A percentile compares a stretch with the other conserved stretches of the same genome.
Conservation (phyloP, 1,140 invertebrate species). For the Lineus longissimus region DNA sequence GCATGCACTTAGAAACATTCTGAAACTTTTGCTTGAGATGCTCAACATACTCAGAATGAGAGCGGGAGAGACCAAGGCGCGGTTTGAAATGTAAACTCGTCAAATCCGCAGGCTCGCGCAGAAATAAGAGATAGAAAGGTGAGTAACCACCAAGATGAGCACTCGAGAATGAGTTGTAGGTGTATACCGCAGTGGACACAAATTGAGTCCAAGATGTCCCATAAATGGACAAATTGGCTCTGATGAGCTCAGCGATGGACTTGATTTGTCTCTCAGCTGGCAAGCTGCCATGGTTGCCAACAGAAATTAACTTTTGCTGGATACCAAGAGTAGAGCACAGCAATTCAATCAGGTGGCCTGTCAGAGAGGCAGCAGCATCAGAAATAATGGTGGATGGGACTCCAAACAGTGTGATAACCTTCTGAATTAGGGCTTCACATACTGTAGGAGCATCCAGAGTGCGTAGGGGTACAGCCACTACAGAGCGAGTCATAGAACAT, state of each 20-base stretch:
- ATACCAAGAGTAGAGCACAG: background rate
- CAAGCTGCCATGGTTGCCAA: background rate
- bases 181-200: background rate
- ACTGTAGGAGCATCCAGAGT: background rate
- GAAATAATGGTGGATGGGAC: background rate
- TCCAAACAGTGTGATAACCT: background rate
- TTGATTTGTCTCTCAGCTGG: background rate
- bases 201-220: background rate
- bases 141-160: background rate
- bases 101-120: background rate
- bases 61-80: background rate
- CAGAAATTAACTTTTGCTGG: background rate
- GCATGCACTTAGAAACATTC: background rate
- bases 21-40: background rate
- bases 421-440: background rate
- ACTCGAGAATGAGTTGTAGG: background rate
- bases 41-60: background rate
- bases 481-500: background rate
- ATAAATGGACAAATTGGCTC: background rate
- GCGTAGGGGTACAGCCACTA: background rate
- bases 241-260: background rate
- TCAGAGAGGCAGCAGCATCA: background rate
- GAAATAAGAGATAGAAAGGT: background rate
- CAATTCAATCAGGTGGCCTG: background rate
- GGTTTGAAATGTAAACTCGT: background rate